Base-by-base conservation (phyloP, 2,888 invertebrate species). In the Vanessa cardui region DNA sequence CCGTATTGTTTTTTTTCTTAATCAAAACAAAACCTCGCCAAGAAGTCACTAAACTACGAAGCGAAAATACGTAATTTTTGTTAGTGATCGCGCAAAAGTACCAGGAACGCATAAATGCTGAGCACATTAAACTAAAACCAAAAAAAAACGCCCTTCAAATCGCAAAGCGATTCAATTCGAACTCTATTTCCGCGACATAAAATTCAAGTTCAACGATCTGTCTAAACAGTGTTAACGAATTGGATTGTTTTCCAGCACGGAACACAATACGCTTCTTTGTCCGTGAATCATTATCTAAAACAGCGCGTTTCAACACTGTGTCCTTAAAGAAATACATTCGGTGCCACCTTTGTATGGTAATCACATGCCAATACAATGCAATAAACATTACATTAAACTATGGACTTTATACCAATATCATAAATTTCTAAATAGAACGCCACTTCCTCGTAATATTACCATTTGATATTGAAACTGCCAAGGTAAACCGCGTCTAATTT, bases 1-100 rank as follows among this genome's bases (percentile, higher is more conserved):
- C 9, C 33, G 39, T 39, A 39, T 9, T 39, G 39, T 39, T 39
- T 9, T 39, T 39, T 39, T 39, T 39, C 9, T 2, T 2, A 9
- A 8, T 12, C 3, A 2, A 8, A 39, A 12, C 39, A 39, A 39
- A 3, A 12, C 12, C 9, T 39, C 1, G 33, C 9, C 7, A 8
- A 8, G 33, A 39, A 8, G 8, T 8, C 39, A 39, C 9, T 39
- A 12, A 39, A 39, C 39, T 9, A 39, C 39, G 4, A 26, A 26
- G 4, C 26, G n/a, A 52, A 54, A 64, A 52, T 61, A 54, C 65
- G 65, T 60, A 60, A 52, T 58, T 64, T 50, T 44, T 15, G 8
- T 58, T 26, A n/a, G 54, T 58, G 58, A 76, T 71, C 74, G 76
- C 76, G 76, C 74, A 74, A 77, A 77, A 72, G 69, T 78, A 79